These are phyloP conservation scores for Drosophila rellima DNA, from an alignment of 2,888 invertebrate species.

Conservation along the genomic window DNA sequence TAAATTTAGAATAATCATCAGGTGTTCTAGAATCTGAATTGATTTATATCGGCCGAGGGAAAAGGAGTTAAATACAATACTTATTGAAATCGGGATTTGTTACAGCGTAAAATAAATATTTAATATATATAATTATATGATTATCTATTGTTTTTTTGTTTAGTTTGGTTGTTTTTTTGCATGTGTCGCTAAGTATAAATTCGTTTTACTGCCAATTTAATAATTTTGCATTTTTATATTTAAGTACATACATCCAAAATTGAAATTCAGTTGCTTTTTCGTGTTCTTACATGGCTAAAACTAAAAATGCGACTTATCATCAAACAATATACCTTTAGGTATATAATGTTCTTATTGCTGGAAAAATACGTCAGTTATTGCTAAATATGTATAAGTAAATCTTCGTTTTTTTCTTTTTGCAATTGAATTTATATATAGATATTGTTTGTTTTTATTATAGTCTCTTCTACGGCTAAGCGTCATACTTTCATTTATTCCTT, in stretches of 20 bases:
- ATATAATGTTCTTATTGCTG: slow-evolving; percentile 14
- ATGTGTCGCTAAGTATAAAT: slow-evolving; percentile 79
- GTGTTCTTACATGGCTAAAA: slow-evolving; percentile 46
- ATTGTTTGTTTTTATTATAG: slow-evolving; percentile 25
- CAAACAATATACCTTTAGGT: slow-evolving; percentile 14
- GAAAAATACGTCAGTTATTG: slow-evolving; percentile 38
- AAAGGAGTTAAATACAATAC: slow-evolving; percentile 2
- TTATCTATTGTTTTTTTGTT: slow-evolving; percentile 14
- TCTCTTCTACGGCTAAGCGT: slow-evolving; percentile 24
- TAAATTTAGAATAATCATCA: slow-evolving; percentile 79
- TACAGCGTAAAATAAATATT: slow-evolving; percentile 53
- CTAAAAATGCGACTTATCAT: slow-evolving; percentile 37
- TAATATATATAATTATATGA: slow-evolving; percentile 30
- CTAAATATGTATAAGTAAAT: slow-evolving; percentile 32
- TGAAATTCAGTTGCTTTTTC: slow-evolving; percentile 39
- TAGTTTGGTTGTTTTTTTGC: slow-evolving; percentile 30
- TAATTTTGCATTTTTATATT: slow-evolving; percentile 34
- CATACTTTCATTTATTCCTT: neutral
- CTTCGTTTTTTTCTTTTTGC: slow-evolving; percentile 1
- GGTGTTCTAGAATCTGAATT: slow-evolving; percentile 10
- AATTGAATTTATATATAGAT: slow-evolving; percentile 26
- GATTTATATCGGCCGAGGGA: neutral
- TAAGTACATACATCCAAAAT: slow-evolving; percentile 54
- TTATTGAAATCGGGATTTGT: slow-evolving; percentile 8
- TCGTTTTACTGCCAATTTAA: slow-evolving; percentile 71